These are phyloP conservation scores for Synergus umbraculus DNA, from an alignment of 2,888 invertebrate species.

Conservation along the genomic window DNA sequence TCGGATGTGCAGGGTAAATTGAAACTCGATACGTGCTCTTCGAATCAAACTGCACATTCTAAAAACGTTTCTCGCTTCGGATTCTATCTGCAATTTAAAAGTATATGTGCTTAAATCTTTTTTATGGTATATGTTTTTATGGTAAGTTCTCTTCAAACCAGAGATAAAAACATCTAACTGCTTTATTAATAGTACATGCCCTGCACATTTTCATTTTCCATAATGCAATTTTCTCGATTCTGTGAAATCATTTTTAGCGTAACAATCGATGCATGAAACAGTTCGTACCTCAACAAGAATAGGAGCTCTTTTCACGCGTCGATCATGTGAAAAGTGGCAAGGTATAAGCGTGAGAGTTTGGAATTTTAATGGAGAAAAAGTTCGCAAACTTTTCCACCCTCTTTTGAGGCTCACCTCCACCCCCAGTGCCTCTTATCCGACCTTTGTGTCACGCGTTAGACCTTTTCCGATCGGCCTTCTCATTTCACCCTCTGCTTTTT, in stretches of 20 bases:
- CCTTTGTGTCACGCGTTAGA: slow-evolving; percentile 22
- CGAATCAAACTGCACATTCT: slow-evolving; percentile 23
- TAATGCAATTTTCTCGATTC: background rate
- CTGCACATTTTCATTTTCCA: no score
- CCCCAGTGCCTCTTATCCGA: slow-evolving; percentile 17
- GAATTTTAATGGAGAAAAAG: slow-evolving; percentile 37
- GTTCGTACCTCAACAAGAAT: slow-evolving; percentile 1
- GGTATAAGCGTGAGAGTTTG: slow-evolving; percentile 6
- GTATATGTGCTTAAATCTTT: background rate
- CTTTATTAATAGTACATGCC: no score
- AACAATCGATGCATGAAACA: background rate
- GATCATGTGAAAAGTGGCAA: slow-evolving; percentile 22
- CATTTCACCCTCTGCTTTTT: slow-evolving; percentile 13
- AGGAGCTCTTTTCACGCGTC: slow-evolving; percentile 24
- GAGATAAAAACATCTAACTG: background rate
- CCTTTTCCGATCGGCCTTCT: slow-evolving; percentile 10
- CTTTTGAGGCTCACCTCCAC: background rate
- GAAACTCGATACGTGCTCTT: slow-evolving; percentile 17
- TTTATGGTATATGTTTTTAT: background rate
- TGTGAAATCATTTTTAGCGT: background rate
- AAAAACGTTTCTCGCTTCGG: background rate
- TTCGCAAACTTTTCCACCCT: slow-evolving; percentile 19
- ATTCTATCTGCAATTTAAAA: background rate
- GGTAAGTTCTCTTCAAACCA: background rate
- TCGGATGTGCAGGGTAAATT: slow-evolving; percentile 24